These are phyloP conservation scores for Zhengitettix transpicula DNA, from an alignment of 2,888 invertebrate genomes.

Conservation along the genomic window DNA sequence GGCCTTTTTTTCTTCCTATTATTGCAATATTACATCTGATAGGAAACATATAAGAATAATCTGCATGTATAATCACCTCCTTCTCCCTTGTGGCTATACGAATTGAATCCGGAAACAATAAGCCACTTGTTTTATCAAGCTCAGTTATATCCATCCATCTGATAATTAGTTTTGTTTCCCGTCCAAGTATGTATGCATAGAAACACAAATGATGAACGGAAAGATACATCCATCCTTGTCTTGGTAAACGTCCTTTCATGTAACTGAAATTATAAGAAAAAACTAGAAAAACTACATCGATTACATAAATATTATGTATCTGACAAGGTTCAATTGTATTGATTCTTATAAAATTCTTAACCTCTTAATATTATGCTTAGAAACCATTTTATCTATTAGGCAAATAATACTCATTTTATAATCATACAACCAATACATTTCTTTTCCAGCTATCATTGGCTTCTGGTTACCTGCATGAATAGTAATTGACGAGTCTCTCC, in stretches of 20 bases:
- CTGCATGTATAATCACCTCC: constrained; percentile 24
- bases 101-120: constrained; percentile 72
- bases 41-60: too few species aligned
- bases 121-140: constrained; percentile 56
- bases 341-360: too few species aligned
- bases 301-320: neutral
- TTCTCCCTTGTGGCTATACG: constrained; percentile 71
- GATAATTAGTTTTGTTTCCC: constrained; percentile 72
- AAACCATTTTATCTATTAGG: too few species aligned
- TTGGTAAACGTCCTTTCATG: constrained; percentile 79
- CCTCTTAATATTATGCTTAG: too few species aligned
- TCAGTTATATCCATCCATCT: constrained; percentile 82
- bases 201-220: constrained; percentile 93
- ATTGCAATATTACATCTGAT: too few species aligned
- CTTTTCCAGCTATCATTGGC: too few species aligned
- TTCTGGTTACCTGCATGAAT: constrained; percentile 68
- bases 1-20: too few species aligned
- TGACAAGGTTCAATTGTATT: too few species aligned
- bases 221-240: constrained; percentile 96
- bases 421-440: too few species aligned
- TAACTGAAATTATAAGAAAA: constrained; percentile 42
- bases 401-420: too few species aligned
- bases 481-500: constrained; percentile 91
- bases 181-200: constrained; percentile 85
- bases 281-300: neutral